These are phyloP conservation scores for Acanthacorydalis orientalis DNA, from an alignment of 2,888 invertebrate species.

Conservation along the genomic window DNA sequence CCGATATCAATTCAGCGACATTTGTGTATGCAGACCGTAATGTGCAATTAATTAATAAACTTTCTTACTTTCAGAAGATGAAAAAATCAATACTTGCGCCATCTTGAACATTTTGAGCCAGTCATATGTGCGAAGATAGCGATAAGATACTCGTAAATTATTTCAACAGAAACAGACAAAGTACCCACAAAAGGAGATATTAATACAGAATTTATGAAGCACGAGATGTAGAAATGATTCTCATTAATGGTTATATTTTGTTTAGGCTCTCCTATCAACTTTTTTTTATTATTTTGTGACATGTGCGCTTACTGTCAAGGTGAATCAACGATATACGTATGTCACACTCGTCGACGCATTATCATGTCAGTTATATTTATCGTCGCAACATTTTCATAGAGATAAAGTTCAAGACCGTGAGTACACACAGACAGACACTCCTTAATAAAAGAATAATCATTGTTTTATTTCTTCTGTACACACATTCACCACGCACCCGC, in stretches of 20 bases:
- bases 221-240: too few relatives aligned
- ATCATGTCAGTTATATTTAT: too few relatives aligned
- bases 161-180: background rate
- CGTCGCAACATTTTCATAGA: too few relatives aligned
- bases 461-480: too few relatives aligned
- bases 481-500: too few relatives aligned
- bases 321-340: background rate
- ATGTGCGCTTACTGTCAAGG: background rate
- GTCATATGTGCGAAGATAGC: background rate
- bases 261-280: background rate
- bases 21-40: background rate
- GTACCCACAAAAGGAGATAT: background rate
- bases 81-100: constrained; percentile 25
- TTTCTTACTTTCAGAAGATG: constrained; percentile 24
- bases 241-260: too few relatives aligned
- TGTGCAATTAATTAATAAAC: constrained; percentile 8
- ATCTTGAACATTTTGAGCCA: constrained; percentile 15
- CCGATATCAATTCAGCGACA: background rate
- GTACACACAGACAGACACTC: too few relatives aligned
- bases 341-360: background rate
- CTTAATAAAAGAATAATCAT: too few relatives aligned
- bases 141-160: background rate
- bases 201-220: background rate
- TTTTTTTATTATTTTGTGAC: too few relatives aligned
- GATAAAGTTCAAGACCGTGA: too few relatives aligned